phyloP scores from a whole-genome alignment of 2,888 invertebrate genomes.

The Lycophotia porphyrea region DNA sequence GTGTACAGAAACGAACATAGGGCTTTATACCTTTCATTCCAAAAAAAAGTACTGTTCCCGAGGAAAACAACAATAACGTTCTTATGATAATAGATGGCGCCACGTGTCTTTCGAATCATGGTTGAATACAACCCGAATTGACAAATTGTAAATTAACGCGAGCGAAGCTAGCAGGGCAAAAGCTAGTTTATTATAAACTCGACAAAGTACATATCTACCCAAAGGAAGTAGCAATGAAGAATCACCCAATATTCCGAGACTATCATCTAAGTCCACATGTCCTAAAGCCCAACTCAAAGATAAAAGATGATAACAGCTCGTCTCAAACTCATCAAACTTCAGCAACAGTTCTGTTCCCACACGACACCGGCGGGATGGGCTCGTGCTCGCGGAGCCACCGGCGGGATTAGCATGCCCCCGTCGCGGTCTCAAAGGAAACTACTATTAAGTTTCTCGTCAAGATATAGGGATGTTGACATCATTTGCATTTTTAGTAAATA shows the following conservation, averaged over 20 bases:
- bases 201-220: neutral
- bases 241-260: neutral
- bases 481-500: constrained; percentile 52
- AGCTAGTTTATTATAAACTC: neutral
- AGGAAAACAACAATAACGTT: no score
- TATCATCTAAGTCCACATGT: neutral
- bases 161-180: no score
- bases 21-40: no score
- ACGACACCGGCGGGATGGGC: constrained; percentile 18
- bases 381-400: constrained; percentile 43
- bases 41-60: no score
- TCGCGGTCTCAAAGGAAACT: constrained; percentile 49
- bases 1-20: no score
- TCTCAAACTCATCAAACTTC: constrained; percentile 51
- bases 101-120: no score
- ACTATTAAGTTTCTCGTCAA: constrained; percentile 56
- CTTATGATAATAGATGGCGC: no score
- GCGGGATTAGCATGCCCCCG: constrained; percentile 56
- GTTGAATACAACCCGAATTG: no score
- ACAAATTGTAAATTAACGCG: no score
- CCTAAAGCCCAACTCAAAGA: constrained; percentile 25
- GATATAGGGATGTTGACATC: constrained; percentile 26
- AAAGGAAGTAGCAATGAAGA: neutral
- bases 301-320: constrained; percentile 4
- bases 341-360: constrained; percentile 11